Conservation (phyloP, 64 coral and sea anemone species). For the Stylophora pistillata region DNA sequence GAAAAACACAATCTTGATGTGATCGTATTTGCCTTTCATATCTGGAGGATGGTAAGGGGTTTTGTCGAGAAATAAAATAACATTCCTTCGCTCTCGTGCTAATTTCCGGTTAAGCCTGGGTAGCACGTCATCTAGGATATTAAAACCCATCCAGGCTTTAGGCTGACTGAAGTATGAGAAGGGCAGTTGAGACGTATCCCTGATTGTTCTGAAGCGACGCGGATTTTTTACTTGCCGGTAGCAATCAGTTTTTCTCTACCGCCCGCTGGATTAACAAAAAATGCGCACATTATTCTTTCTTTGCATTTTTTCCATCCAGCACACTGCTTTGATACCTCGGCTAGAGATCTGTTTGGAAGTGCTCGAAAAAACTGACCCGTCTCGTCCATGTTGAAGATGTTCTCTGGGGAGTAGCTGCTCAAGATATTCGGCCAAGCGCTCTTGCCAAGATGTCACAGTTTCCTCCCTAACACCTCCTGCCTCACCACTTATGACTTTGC, state of each 20-base stretch:
- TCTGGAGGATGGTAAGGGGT: conserved; percentile 51
- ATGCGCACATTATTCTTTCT: conserved; percentile 51
- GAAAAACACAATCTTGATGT: conserved; percentile 42
- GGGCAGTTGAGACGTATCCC: conserved; percentile 13
- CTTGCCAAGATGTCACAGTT: no score
- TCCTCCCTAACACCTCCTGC: no score
- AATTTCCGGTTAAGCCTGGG: conserved; percentile 11
- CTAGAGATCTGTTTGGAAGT: conserved; percentile 27
- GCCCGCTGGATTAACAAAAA: conserved; percentile 61
- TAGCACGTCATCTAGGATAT: conserved; percentile 18
- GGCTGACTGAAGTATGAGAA: conserved; percentile 42
- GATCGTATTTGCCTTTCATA: conserved; percentile 55
- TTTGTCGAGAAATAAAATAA: conserved; percentile 20
- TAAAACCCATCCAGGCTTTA: conserved; percentile 40
- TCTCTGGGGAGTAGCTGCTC: conserved; percentile 45
- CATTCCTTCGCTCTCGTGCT: conserved; percentile 5
- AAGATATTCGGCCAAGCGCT: conserved; percentile 47
- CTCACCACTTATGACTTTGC: no score
- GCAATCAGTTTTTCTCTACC: conserved; percentile 44
- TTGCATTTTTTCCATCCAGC: conserved; percentile 49
- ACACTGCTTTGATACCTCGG: conserved; percentile 38
- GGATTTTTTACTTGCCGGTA: conserved; percentile 46
- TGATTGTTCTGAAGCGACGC: conserved; percentile 41
- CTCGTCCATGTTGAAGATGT: conserved; percentile 48
- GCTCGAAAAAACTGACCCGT: conserved; percentile 38